These are phyloP conservation scores for Nomada fucata DNA, from an alignment of 2,888 invertebrate genomes.

Conservation along the genomic window DNA sequence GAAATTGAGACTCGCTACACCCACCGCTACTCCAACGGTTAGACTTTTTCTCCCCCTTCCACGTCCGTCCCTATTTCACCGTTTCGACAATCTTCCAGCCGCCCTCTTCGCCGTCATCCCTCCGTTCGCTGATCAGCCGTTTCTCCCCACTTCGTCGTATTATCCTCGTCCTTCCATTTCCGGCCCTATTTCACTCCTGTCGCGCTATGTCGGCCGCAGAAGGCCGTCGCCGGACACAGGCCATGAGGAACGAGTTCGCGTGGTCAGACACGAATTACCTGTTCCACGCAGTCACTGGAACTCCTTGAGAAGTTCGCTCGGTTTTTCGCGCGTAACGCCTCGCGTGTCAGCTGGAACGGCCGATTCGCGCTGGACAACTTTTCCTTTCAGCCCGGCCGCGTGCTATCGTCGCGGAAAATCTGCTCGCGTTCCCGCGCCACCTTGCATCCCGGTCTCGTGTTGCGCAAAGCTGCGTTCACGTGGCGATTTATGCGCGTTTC, in stretches of 20 bases:
- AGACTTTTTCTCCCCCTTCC: too few relatives aligned
- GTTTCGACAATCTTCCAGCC: neutral
- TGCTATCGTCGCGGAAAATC: constrained; percentile 42
- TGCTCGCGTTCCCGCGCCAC: constrained; percentile 6
- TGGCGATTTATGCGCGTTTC: constrained; percentile 26
- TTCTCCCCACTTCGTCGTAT: neutral
- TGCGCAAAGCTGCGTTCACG: constrained; percentile 16
- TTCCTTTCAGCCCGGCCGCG: constrained; percentile 41
- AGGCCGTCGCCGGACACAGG: constrained; percentile 56
- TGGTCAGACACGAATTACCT: constrained; percentile 66
- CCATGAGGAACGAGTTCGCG: constrained; percentile 54
- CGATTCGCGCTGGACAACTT: constrained; percentile 49
- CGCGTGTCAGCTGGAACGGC: constrained; percentile 51
- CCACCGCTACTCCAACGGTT: too few relatives aligned
- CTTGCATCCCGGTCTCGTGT: constrained; percentile 2
- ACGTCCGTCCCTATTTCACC: too few relatives aligned
- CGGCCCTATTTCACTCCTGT: neutral
- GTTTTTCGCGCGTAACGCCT: constrained; percentile 63
- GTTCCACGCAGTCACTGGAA: constrained; percentile 65
- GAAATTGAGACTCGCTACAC: too few relatives aligned
- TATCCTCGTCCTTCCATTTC: constrained; percentile 17
- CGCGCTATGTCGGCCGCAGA: constrained; percentile 44
- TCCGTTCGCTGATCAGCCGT: neutral
- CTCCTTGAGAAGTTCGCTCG: constrained; percentile 68
- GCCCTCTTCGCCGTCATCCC: neutral